phyloP scores from a whole-genome alignment of 2,797 vertebrate genomes.

The Pempheris klunzingeri region DNA sequence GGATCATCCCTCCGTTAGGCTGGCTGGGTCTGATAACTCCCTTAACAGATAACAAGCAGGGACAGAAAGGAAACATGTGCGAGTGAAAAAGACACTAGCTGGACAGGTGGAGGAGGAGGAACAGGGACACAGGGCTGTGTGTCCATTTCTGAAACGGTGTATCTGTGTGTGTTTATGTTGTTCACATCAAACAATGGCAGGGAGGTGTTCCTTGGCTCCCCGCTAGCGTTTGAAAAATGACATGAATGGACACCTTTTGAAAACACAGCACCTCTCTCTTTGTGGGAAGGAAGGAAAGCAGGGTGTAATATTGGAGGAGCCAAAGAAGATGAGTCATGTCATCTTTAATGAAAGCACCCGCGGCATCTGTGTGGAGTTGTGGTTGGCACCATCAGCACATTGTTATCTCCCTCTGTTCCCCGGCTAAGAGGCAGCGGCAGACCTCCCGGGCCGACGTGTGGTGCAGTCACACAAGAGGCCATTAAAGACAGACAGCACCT shows the following conservation, averaged over 20 bases:
- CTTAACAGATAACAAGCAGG: conserved; percentile 64
- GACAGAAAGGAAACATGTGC: conserved; percentile 47
- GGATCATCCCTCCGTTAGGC: conserved; percentile 51
- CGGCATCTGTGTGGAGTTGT: conserved; percentile 61
- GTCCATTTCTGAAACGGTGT: conserved; percentile 26
- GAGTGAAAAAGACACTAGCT: conserved; percentile 43
- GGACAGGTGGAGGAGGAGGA: background rate
- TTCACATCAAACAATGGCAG: conserved; percentile 60
- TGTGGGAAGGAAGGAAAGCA: conserved; percentile 41
- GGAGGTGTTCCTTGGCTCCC: conserved; percentile 60
- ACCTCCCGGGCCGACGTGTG: conserved; percentile 59
- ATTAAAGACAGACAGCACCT: conserved; percentile 72
- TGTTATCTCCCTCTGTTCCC: conserved; percentile 77
- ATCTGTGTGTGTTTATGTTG: conserved; percentile 42
- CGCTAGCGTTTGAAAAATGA: conserved; percentile 66
- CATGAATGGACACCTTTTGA: conserved; percentile 60
- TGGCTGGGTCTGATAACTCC: conserved; percentile 63
- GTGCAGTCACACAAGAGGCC: conserved; percentile 59
- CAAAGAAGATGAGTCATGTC: conserved; percentile 73
- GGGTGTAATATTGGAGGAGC: conserved; percentile 61
- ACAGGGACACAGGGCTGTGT: conserved; percentile 27
- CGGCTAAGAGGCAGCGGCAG: conserved; percentile 62
- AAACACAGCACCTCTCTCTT: conserved; percentile 56
- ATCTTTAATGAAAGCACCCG: conserved; percentile 72
- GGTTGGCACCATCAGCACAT: conserved; percentile 78